Evolutionary conservation across 2,113 vertebrate genomes (phyloP), one percentile per base, ranked within the genome.

Genomic region (Notothenia rossii): DNA sequence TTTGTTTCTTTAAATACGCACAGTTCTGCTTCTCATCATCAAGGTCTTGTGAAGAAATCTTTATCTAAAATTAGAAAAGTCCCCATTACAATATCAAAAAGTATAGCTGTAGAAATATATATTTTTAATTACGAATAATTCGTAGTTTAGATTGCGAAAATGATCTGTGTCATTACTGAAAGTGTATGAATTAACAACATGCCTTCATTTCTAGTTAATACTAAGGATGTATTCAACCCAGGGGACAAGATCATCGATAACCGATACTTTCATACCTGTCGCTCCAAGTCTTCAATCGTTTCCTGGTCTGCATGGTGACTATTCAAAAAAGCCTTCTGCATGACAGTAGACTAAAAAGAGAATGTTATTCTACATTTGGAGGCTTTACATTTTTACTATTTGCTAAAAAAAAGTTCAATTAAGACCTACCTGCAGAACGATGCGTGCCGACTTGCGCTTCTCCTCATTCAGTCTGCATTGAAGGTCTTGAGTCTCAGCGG

Each of bases 21-120:
- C 82, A 95, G 80, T 96, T 93, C 33, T 95, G 83, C 71, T 94
- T 97, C 86, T 96, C 96, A 62, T 95, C 96, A 85, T 97, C 95
- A 64, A 97, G 95, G 65, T 97, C 96, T 90, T 92, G 90, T 64
- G 94, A 92, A 61, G 93, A 95, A 53, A 93, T 89, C 79, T 94
- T 94, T 74, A 98, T 92, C 96, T 96, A 79, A 64, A 90, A 81
- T 63, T 60, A 18, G 36, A 76, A 71, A 43, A 6, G 12, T 51
- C 25, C 11, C 14, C 29, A 67, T 12, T 70, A 60, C 9, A 51
- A 40, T 46, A 15, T 45, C 18, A 66, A 10, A 48, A 14, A 55
- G 12, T n/a, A 7, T 12, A 29, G 2, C n/a, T 18, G 1, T n/a
- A 15, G 5, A 33, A 1, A 5, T 36, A 17, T 20, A 25, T 0